Evolutionary conservation across 2,113 vertebrate genomes (phyloP).

Genomic region (Sylvietta virens): DNA sequence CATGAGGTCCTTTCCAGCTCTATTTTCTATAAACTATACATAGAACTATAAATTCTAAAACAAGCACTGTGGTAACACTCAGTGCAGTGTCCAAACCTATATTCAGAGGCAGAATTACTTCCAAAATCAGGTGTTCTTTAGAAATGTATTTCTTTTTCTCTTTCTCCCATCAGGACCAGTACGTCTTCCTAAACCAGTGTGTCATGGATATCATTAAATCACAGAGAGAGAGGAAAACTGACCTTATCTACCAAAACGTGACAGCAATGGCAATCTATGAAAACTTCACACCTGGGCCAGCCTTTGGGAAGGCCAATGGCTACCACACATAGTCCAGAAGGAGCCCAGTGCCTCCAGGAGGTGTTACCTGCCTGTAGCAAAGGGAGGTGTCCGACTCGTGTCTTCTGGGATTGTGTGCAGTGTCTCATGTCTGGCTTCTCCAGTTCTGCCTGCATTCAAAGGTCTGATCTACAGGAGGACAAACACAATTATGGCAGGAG

Average conservation of each 20-base stretch:
- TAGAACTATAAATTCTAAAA: neutral
- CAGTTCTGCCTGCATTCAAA: neutral
- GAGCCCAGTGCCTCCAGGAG: neutral
- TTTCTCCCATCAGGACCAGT: constrained; percentile 83
- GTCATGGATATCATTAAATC: constrained; percentile 90
- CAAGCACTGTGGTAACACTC: neutral
- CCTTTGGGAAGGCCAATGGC: constrained; percentile 71
- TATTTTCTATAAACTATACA: neutral
- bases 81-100: neutral
- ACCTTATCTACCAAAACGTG: constrained; percentile 92
- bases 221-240: constrained; percentile 83
- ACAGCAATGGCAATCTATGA: constrained; percentile 87
- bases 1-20: neutral
- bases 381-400: neutral
- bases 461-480: neutral
- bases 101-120: neutral
- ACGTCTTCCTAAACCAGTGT: constrained; percentile 92
- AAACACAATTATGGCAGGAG: neutral
- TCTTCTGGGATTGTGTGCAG: constrained; percentile 16
- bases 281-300: constrained; percentile 69
- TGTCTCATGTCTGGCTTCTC: constrained; percentile 37
- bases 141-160: neutral
- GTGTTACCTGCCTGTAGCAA: neutral
- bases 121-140: neutral
- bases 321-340: constrained; percentile 61